Percentiles rank a stretch among this genome's conserved stretches.
Conservation (phyloP, 2,888 invertebrate species). For the Acanthosepion lycidas region DNA sequence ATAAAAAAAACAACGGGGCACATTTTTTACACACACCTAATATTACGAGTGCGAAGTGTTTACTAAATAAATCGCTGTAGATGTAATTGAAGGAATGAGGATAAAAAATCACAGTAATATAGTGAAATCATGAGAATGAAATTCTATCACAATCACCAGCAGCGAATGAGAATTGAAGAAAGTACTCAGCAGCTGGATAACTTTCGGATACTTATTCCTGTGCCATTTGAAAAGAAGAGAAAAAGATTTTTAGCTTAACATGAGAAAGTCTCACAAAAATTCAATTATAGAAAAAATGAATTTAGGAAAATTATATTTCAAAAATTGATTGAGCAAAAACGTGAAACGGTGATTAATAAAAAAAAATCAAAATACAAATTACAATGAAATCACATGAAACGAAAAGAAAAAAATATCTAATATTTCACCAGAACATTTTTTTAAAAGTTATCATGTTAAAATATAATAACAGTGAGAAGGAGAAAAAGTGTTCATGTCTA, state of each 20-base stretch:
- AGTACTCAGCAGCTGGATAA: too few species aligned
- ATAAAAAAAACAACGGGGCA: too few species aligned
- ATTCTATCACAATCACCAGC: too few species aligned
- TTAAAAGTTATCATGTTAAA: neutral
- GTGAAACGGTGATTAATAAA: neutral
- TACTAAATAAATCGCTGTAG: too few species aligned
- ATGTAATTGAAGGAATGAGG: too few species aligned
- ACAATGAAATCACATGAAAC: neutral
- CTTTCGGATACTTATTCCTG: neutral
- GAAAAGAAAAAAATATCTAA: neutral
- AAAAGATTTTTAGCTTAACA: neutral
- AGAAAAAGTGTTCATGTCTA: neutral
- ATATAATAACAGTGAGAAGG: neutral
- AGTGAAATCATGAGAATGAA: too few species aligned
- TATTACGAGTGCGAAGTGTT: too few species aligned
- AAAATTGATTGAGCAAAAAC: neutral
- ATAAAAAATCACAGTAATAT: too few species aligned
- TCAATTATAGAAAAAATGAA: neutral
- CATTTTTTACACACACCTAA: too few species aligned
- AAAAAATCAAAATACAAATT: neutral
- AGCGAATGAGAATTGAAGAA: too few species aligned
- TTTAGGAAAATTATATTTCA: neutral
- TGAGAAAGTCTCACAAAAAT: neutral
- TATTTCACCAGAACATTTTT: neutral
- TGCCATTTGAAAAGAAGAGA: neutral